A percentile compares a stretch with the other conserved stretches of the same genome.
phyloP scores from a whole-genome alignment of 2,888 invertebrate species.

The Pseudococcus longispinus region DNA sequence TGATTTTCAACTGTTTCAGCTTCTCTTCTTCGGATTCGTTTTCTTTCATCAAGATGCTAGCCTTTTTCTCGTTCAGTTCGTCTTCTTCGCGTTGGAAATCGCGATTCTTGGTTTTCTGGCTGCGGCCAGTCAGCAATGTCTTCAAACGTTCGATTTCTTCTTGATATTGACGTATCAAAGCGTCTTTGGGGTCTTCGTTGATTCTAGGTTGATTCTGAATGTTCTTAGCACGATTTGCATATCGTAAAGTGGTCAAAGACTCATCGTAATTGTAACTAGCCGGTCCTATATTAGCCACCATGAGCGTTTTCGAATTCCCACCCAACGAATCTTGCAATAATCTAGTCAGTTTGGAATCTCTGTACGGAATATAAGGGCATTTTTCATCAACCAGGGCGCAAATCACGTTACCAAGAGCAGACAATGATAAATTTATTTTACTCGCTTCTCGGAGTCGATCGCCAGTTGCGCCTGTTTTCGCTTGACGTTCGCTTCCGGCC shows the following conservation, averaged over 20 bases:
- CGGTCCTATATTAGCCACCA: conserved; percentile 99
- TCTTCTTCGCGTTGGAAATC: conserved; percentile 62
- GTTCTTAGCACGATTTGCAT: conserved; percentile 96
- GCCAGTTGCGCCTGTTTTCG: conserved; percentile 94
- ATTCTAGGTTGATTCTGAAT: conserved; percentile 98
- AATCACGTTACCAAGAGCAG: conserved; percentile 98
- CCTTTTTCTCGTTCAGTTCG: conserved; percentile 60
- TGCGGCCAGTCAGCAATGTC: conserved; percentile 60
- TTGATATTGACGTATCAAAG: conserved; percentile 92
- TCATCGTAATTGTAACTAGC: conserved; percentile 98
- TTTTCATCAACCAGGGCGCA: conserved; percentile 92
- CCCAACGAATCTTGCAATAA: conserved; percentile 96
- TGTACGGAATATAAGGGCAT: conserved; percentile 94
- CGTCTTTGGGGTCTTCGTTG: conserved; percentile 99
- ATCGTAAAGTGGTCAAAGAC: conserved; percentile 92
- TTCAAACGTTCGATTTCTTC: conserved; percentile 85
- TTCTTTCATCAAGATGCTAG: conserved; percentile 59
- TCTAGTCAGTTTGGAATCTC: conserved; percentile 96
- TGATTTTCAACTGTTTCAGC: conserved; percentile 62
- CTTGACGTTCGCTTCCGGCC: conserved; percentile 96
- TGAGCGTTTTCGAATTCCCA: conserved; percentile 98
- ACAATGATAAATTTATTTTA: conserved; percentile 95
- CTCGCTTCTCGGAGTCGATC: conserved; percentile 93
- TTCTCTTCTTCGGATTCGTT: conserved; percentile 62
- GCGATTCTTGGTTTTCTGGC: conserved; percentile 61